Percentiles rank a stretch among this genome's conserved stretches.
Conservation (phyloP, 2,888 invertebrate genomes). For the Andrena bucephala region DNA sequence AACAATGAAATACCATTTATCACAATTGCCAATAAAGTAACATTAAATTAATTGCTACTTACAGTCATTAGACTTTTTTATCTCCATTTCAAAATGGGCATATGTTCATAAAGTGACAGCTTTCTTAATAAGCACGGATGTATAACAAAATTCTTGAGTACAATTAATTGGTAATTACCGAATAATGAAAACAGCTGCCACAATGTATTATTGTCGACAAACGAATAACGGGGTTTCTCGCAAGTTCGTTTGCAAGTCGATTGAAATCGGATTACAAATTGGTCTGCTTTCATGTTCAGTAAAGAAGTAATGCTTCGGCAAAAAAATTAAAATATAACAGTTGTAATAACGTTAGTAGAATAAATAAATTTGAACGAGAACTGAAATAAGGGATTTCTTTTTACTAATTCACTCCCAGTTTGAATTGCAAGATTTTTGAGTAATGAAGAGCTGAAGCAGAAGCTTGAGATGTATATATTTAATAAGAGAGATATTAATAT, state of each 20-base stretch:
- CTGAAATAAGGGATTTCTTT: not conserved
- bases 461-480: not conserved
- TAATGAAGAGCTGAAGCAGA: not conserved
- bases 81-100: conserved; percentile 27
- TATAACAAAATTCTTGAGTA: conserved; percentile 41
- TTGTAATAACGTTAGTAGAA: not conserved
- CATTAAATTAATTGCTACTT: conserved; percentile 43
- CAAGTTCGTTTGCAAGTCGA: conserved; percentile 61
- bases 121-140: conserved; percentile 26
- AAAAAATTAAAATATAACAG: not conserved
- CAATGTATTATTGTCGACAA: conserved; percentile 66
- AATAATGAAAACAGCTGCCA: conserved; percentile 69
- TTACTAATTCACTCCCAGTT: not conserved
- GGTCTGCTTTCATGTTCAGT: conserved; percentile 21
- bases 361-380: conserved; percentile 2
- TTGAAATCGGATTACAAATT: conserved; percentile 57
- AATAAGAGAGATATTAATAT: not conserved
- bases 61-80: conserved; percentile 44
- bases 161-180: conserved; percentile 63
- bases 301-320: conserved; percentile 18
- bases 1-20: not conserved
- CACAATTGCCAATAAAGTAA: not conserved
- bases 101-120: conserved; percentile 40
- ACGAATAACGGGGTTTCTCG: conserved; percentile 51
- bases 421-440: not conserved